Evolutionary conservation across 2,888 invertebrate species (phyloP).

Genomic region (Lasioglossum vierecki): DNA sequence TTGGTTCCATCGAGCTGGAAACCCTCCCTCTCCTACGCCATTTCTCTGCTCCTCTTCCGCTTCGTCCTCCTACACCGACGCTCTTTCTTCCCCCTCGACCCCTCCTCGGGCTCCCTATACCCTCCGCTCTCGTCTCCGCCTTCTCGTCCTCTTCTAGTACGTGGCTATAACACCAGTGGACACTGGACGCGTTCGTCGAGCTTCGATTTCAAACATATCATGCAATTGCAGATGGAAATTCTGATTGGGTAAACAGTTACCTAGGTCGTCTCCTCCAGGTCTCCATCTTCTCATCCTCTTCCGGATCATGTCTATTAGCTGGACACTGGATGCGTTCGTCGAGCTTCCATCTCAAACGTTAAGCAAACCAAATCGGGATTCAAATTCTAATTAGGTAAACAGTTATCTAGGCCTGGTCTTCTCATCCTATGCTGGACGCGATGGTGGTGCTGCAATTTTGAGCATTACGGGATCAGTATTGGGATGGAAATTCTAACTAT

Average conservation of each 20-base stretch:
- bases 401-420: too few species aligned
- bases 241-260: neutral
- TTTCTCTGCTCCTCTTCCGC: slow-evolving; percentile 53
- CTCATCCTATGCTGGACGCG: too few species aligned
- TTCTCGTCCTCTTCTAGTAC: neutral
- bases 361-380: too few species aligned
- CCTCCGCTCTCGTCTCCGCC: neutral
- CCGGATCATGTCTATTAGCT: too few species aligned
- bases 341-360: too few species aligned
- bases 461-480: neutral
- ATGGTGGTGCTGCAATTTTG: too few species aligned
- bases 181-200: neutral
- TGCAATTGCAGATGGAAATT: neutral
- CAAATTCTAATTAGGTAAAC: too few species aligned
- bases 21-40: slow-evolving; percentile 76
- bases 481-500: neutral
- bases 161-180: neutral
- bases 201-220: neutral
- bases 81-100: slow-evolving; percentile 51
- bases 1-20: slow-evolving; percentile 87
- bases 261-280: too few species aligned
- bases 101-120: neutral
- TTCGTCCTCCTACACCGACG: slow-evolving; percentile 56
- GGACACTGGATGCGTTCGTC: too few species aligned
- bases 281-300: too few species aligned